A percentile compares a stretch with the other conserved stretches of the same genome.
phyloP scores from a whole-genome alignment of 2,797 vertebrate species.

The Catostomus latipinnis region DNA sequence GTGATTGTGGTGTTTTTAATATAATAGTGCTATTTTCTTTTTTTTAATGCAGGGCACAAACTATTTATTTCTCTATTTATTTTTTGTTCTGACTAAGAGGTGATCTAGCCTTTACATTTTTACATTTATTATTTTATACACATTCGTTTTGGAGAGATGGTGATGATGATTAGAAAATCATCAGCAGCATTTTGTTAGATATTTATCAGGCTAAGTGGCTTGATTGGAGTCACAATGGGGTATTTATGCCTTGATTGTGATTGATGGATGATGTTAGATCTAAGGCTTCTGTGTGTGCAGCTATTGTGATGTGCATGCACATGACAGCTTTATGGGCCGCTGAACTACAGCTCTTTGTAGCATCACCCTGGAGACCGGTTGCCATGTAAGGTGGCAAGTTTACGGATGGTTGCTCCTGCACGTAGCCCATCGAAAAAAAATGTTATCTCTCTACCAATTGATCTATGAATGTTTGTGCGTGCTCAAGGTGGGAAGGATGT shows the following conservation, averaged over 20 bases:
- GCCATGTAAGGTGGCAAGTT: conserved; percentile 69
- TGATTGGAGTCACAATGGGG: conserved; percentile 39
- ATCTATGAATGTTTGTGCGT: conserved; percentile 53
- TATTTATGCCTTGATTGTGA: conserved; percentile 38
- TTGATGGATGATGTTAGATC: conserved; percentile 55
- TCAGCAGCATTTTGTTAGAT: background rate
- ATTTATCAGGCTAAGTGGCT: conserved; percentile 18
- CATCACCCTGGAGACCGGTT: conserved; percentile 71
- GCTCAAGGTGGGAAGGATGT: conserved; percentile 34
- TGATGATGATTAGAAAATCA: background rate
- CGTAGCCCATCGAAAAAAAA: conserved; percentile 64
- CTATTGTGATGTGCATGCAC: conserved; percentile 65
- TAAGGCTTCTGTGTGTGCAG: conserved; percentile 54
- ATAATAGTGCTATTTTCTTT: background rate
- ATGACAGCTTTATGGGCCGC: conserved; percentile 72
- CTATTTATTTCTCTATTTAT: too few relatives aligned
- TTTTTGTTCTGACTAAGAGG: too few relatives aligned
- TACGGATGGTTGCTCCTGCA: conserved; percentile 66
- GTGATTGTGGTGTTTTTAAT: background rate
- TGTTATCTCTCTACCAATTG: conserved; percentile 68
- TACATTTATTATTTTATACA: too few relatives aligned
- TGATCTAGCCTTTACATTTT: too few relatives aligned
- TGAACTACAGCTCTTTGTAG: conserved; percentile 62
- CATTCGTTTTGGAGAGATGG: background rate
- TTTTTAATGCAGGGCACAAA: background rate